A percentile compares a stretch with the other conserved stretches of the same genome.
Evolutionary conservation across 2,888 invertebrate species (phyloP).

Genomic region (Pristionchus exspectatus): DNA sequence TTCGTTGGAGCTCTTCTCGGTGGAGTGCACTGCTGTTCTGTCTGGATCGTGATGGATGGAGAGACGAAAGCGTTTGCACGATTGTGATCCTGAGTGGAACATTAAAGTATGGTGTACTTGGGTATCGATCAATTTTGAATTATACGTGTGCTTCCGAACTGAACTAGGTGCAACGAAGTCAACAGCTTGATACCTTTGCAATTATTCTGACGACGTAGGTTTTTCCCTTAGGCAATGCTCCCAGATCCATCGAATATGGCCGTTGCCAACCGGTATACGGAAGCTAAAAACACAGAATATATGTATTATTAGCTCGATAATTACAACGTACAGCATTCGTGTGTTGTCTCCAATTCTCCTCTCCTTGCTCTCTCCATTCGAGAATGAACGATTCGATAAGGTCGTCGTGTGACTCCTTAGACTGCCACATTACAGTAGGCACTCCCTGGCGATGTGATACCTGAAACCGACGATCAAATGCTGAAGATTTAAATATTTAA

Average conservation of each 20-base stretch:
- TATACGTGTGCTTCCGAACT: neutral
- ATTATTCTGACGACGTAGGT: constrained; percentile 67
- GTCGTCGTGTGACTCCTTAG: constrained; percentile 74
- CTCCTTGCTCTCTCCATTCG: constrained; percentile 74
- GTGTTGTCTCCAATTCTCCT: constrained; percentile 74
- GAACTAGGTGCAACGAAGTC: neutral
- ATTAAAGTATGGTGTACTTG: neutral
- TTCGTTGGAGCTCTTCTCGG: constrained; percentile 74
- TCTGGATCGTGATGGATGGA: constrained; percentile 73
- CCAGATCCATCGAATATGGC: constrained; percentile 75
- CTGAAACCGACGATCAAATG: neutral
- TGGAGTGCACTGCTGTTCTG: constrained; percentile 69
- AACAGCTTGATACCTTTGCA: neutral
- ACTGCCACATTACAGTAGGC: constrained; percentile 75
- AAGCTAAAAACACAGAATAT: constrained; percentile 53
- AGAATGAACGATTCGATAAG: constrained; percentile 74
- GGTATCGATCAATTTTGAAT: neutral
- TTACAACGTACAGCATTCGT: constrained; percentile 60
- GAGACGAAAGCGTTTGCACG: constrained; percentile 75
- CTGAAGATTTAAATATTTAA: neutral
- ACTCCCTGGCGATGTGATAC: constrained; percentile 66
- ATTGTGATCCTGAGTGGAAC: constrained; percentile 65
- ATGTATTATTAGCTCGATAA: neutral
- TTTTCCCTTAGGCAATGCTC: constrained; percentile 75
- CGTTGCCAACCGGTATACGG: constrained; percentile 77